Base-by-base conservation (phyloP, 2,113 vertebrate species). In the Todiramphus chloris region DNA sequence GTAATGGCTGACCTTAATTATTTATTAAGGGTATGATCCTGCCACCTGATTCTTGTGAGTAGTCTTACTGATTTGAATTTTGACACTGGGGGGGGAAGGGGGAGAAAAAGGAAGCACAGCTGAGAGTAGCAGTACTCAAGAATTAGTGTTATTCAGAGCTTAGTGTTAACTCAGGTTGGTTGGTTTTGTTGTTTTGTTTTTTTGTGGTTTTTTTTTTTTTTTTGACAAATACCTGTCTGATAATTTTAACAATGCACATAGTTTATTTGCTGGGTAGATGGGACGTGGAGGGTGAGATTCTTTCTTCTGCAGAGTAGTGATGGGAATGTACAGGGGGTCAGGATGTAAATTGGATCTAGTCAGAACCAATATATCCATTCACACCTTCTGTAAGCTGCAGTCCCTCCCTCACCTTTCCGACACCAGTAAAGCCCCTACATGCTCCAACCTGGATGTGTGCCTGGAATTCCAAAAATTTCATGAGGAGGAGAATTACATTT, bases 401-500 rank as follows among this genome's bases (percentile, higher is more conserved):
- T 51, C 77, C 78, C 62, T 92, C 43, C 41, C 33, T 92, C 79
- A 70, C 73, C 93, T 94, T 67, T 43, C 73, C 62, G 39, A 67
- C 46, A 30, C n/a, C 19, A 19, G 39, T 23, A 1, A 1, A 44
- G 63, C 75, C 72, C 64, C 43, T 2, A 4, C 83, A 48, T 3
- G 1, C 80, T 60, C 21, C 77, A 43, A 48, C 20, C 51, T 68
- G 79, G 48, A 43, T 35, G 72, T 90, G 82, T 73, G 88, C 92
- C 87, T 94, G 93, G 72, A 72, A 90, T 94, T 95, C 96, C 95
- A 88, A 4, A 89, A 39, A 75, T 78, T 85, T 95, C 86, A 44
- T 2, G 60, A 96, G 86, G 77, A 94, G 56, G 90, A 93, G 91
- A 94, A 92, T 95, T 93, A 78, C 1, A 39, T 59, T 92, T 67